These are phyloP conservation scores for Sitophilus oryzae DNA, from an alignment of 1,140 invertebrate genomes.

Conservation along the genomic window DNA sequence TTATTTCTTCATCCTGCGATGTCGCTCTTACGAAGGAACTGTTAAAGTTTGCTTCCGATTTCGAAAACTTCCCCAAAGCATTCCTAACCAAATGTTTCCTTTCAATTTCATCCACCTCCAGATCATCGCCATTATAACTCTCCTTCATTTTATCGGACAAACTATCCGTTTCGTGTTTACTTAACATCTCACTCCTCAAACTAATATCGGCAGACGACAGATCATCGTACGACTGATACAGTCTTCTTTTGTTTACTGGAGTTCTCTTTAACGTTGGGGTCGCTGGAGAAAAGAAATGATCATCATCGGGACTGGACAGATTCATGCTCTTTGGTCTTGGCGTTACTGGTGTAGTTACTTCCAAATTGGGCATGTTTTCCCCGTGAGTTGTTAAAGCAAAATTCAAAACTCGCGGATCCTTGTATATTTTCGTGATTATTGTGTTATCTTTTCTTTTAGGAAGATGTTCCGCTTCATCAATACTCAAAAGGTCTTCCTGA, in stretches of 20 bases:
- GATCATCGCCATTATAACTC: neutral
- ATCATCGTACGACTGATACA: slow-evolving; percentile 3
- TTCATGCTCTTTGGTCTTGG: slow-evolving; percentile 4
- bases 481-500: slow-evolving; percentile 18
- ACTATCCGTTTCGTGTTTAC: neutral
- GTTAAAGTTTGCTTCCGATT: slow-evolving; percentile 3
- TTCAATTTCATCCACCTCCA: slow-evolving; percentile 15
- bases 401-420: slow-evolving; percentile 27
- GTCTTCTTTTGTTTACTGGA: neutral
- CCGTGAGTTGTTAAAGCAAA: slow-evolving; percentile 25
- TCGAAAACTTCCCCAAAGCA: slow-evolving; percentile 3
- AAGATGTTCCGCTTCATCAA: slow-evolving; percentile 11
- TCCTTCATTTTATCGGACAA: neutral
- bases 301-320: neutral
- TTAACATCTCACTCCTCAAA: slow-evolving; percentile 1
- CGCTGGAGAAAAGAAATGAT: neutral
- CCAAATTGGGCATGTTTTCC: neutral
- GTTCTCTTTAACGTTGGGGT: neutral
- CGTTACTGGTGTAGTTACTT: neutral
- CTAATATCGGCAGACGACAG: slow-evolving; percentile 14
- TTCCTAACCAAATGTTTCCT: slow-evolving; percentile 17
- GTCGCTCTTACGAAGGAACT: neutral
- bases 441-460: slow-evolving; percentile 31
- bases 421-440: slow-evolving; percentile 32
- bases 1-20: slow-evolving; percentile 15